phyloP scores from a whole-genome alignment of 2,888 invertebrate genomes.

The Heliconius ismenius region DNA sequence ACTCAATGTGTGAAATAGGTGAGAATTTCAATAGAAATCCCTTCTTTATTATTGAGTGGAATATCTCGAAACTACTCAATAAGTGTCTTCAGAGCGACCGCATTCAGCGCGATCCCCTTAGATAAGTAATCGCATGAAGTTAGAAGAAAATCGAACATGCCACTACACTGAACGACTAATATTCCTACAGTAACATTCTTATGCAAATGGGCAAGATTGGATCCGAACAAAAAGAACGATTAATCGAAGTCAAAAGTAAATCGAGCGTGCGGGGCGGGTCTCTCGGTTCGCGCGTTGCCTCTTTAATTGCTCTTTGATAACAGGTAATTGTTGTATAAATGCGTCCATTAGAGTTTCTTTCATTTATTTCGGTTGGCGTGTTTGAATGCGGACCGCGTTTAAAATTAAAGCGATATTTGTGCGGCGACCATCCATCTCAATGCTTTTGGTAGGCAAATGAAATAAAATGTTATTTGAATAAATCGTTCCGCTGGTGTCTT shows the following conservation, averaged over 20 bases:
- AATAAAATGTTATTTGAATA: slow-evolving; percentile 30
- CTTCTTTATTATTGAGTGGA: slow-evolving; percentile 45
- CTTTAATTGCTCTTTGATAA: slow-evolving; percentile 76
- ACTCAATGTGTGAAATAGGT: slow-evolving; percentile 52
- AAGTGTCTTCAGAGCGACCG: slow-evolving; percentile 3
- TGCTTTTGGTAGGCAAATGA: slow-evolving; percentile 32
- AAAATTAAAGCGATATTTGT: slow-evolving; percentile 45
- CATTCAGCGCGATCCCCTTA: slow-evolving; percentile 38
- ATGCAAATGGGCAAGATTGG: slow-evolving; percentile 71
- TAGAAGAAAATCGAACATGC: slow-evolving; percentile 42
- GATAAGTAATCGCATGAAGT: slow-evolving; percentile 33
- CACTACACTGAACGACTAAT: slow-evolving; percentile 41
- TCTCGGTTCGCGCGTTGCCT: slow-evolving; percentile 60
- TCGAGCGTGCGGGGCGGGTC: slow-evolving; percentile 64
- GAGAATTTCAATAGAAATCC: slow-evolving; percentile 57
- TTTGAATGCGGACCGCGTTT: slow-evolving; percentile 58
- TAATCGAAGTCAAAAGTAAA: slow-evolving; percentile 74
- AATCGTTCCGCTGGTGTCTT: slow-evolving; percentile 28
- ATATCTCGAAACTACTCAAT: slow-evolving; percentile 29
- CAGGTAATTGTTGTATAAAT: slow-evolving; percentile 72
- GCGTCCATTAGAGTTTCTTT: slow-evolving; percentile 65
- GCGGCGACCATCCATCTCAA: slow-evolving; percentile 26
- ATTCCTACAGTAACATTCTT: slow-evolving; percentile 59
- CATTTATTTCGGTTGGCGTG: slow-evolving; percentile 58
- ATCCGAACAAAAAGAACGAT: slow-evolving; percentile 69